Evolutionary conservation across 2,888 invertebrate genomes (phyloP).

Genomic region (Sinhomidia bicolor): DNA sequence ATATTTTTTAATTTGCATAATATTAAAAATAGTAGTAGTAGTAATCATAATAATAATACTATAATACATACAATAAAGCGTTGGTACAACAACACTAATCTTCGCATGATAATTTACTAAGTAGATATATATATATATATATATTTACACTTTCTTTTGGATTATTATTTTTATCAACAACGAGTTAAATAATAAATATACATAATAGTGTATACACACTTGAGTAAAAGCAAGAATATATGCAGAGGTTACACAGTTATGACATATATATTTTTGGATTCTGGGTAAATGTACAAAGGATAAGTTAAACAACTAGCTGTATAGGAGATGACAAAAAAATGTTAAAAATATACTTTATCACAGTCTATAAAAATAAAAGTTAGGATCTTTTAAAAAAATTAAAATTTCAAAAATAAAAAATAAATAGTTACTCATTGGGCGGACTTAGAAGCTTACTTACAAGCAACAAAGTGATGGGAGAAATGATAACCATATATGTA

Average conservation of each 20-base stretch:
- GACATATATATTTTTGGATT: background rate
- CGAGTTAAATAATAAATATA: background rate
- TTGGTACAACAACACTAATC: conserved; percentile 60
- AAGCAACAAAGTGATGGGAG: conserved; percentile 56
- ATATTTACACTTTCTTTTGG: conserved; percentile 12
- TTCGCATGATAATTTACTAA: background rate
- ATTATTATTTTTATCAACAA: conserved; percentile 22
- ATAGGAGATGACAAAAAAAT: conserved; percentile 35
- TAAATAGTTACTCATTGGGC: conserved; percentile 65
- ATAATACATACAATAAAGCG: conserved; percentile 62
- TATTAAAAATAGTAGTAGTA: background rate
- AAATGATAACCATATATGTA: background rate
- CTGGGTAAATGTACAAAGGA: conserved; percentile 9
- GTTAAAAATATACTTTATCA: conserved; percentile 68
- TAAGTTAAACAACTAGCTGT: conserved; percentile 21
- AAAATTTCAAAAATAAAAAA: conserved; percentile 43
- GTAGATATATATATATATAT: conserved; percentile 4
- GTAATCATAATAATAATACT: conserved; percentile 23
- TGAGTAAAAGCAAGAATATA: background rate
- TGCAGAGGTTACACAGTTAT: too few species aligned
- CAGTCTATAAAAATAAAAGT: conserved; percentile 70
- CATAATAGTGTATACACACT: background rate
- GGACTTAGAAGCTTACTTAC: conserved; percentile 64
- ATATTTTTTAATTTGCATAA: background rate
- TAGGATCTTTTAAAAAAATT: conserved; percentile 34